These are phyloP conservation scores for Galemys pyrenaicus DNA, from an alignment of 2,113 vertebrate genomes.

Conservation along the genomic window DNA sequence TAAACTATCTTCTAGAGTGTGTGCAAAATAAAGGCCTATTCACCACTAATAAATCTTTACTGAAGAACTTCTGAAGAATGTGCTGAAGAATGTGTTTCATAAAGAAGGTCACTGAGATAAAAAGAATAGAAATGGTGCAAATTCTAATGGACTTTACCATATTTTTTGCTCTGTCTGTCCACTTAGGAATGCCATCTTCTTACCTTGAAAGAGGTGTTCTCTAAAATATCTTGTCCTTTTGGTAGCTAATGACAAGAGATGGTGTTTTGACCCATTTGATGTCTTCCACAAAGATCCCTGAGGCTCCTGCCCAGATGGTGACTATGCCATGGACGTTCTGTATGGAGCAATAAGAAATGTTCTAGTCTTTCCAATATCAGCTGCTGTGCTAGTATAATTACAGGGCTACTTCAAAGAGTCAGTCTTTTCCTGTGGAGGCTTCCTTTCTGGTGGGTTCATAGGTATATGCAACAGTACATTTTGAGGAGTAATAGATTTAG, in stretches of 20 bases:
- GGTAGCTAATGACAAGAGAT: neutral
- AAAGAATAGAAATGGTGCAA: neutral
- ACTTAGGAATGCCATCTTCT: neutral
- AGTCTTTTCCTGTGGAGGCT: neutral
- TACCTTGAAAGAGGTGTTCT: neutral
- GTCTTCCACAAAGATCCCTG: neutral
- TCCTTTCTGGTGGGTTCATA: neutral
- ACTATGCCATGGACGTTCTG: neutral
- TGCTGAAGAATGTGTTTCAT: neutral
- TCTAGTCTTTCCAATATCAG: neutral
- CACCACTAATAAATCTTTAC: neutral
- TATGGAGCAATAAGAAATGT: neutral
- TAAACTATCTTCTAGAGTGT: neutral
- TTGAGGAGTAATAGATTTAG: neutral
- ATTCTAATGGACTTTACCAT: neutral
- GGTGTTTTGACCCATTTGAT: neutral
- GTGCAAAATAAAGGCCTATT: neutral
- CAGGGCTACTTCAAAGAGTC: neutral
- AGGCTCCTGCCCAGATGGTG: neutral
- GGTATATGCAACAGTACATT: neutral
- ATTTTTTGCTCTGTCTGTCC: neutral
- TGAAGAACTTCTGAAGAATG: neutral
- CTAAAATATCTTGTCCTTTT: neutral
- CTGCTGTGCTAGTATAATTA: neutral
- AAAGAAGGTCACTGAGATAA: neutral